Percentiles rank a stretch among this genome's conserved stretches.
phyloP scores from a whole-genome alignment of 1,140 invertebrate species.

The Leptinotarsa undecemlineata region DNA sequence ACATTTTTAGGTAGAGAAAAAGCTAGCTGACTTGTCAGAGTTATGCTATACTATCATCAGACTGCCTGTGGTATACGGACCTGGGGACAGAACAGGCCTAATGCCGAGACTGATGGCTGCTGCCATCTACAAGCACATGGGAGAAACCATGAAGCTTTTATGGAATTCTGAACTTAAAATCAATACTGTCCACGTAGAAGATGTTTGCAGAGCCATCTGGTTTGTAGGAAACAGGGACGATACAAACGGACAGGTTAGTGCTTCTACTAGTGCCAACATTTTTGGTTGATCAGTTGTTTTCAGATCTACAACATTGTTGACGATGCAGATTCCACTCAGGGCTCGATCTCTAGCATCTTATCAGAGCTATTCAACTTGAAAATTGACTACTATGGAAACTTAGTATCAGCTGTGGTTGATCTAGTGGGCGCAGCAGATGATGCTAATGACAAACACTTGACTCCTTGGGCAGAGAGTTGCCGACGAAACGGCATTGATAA shows the following conservation, averaged over 20 bases:
- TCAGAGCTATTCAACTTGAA: slow-evolving; percentile 85
- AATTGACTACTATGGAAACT: slow-evolving; percentile 81
- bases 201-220: slow-evolving; percentile 81
- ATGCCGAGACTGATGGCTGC: slow-evolving; percentile 83
- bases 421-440: slow-evolving; percentile 80
- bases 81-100: slow-evolving; percentile 79
- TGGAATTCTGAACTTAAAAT: slow-evolving; percentile 84
- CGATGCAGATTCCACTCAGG: slow-evolving; percentile 80
- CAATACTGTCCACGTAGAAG: slow-evolving; percentile 85
- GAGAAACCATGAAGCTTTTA: slow-evolving; percentile 88
- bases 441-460: slow-evolving; percentile 89
- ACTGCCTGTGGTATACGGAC: slow-evolving; percentile 85
- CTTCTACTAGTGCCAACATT: background rate
- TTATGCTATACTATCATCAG: slow-evolving; percentile 82
- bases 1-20: slow-evolving; percentile 73
- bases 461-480: slow-evolving; percentile 86
- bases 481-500: slow-evolving; percentile 74
- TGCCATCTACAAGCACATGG: slow-evolving; percentile 83
- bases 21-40: slow-evolving; percentile 66
- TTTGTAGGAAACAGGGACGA: slow-evolving; percentile 62
- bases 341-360: slow-evolving; percentile 75
- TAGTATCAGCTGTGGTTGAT: slow-evolving; percentile 77
- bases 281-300: slow-evolving; percentile 10
- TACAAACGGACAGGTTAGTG: slow-evolving; percentile 52
- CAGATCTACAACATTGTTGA: slow-evolving; percentile 85